A percentile compares a stretch with the other conserved stretches of the same genome.
phyloP scores from a whole-genome alignment of 2,797 vertebrate species.

The Pseudochromis fuscus region DNA sequence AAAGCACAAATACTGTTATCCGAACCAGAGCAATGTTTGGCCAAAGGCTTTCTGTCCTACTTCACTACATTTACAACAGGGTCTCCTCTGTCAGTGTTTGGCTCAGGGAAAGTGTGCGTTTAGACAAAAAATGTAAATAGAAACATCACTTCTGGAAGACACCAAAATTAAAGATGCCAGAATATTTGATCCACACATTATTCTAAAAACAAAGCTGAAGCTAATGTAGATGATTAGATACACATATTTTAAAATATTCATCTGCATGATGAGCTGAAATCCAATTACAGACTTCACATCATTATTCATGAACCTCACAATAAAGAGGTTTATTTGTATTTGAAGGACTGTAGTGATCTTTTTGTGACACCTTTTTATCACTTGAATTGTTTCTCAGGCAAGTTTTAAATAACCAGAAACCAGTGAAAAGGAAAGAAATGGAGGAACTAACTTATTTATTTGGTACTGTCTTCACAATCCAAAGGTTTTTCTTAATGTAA shows the following conservation, averaged over 20 bases:
- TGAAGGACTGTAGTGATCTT: background rate
- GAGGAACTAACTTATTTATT: background rate
- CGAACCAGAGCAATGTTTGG: conserved; percentile 36
- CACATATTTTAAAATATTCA: background rate
- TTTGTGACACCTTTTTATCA: conserved; percentile 2
- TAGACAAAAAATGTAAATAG: conserved; percentile 37
- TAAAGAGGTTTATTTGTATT: no score
- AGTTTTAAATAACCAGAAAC: conserved; percentile 4
- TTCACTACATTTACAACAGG: conserved; percentile 19
- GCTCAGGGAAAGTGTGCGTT: conserved; percentile 4
- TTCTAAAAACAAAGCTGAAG: background rate
- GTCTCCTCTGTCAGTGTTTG: conserved; percentile 24
- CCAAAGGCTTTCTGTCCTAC: conserved; percentile 39
- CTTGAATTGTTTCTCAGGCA: background rate
- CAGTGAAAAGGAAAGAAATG: background rate
- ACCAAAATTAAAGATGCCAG: conserved; percentile 1
- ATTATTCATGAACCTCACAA: no score
- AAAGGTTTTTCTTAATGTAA: conserved; percentile 20
- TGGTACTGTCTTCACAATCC: background rate
- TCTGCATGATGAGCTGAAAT: background rate
- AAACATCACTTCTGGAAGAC: background rate
- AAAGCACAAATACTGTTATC: conserved; percentile 40
- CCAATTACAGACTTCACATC: background rate
- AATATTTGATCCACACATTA: no score
- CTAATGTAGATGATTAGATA: conserved; percentile 3